Conservation (phyloP, 2,113 vertebrate genomes). For the Mobula hypostoma region DNA sequence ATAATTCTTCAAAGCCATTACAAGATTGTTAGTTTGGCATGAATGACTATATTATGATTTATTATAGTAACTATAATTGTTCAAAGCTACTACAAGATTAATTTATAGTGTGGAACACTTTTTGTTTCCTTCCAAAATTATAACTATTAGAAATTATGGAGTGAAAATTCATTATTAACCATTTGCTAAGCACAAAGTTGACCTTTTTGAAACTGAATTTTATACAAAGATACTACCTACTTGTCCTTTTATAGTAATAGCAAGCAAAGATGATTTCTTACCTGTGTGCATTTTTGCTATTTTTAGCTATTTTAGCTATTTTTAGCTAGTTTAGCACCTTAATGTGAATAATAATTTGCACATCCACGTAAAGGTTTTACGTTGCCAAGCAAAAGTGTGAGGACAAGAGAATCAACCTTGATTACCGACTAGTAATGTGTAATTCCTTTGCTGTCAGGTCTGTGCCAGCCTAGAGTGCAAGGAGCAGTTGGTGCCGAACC, state of each 20-base stretch:
- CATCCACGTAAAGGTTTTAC: neutral
- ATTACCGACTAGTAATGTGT: neutral
- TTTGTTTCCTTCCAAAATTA: neutral
- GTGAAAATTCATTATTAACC: too few species aligned
- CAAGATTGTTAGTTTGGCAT: too few species aligned
- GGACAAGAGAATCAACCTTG: neutral
- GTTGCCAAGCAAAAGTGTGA: too few species aligned
- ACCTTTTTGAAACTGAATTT: too few species aligned
- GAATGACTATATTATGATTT: neutral
- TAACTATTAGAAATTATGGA: neutral
- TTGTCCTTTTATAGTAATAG: too few species aligned
- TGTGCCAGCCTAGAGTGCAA: slow-evolving; percentile 78
- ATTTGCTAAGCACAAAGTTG: too few species aligned
- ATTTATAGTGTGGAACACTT: neutral
- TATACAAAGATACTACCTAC: too few species aligned
- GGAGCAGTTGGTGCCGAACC: slow-evolving; percentile 85
- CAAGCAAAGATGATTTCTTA: too few species aligned
- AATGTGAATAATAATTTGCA: neutral
- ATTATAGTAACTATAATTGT: neutral
- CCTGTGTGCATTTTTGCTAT: neutral
- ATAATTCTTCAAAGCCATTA: too few species aligned
- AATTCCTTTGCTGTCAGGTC: slow-evolving; percentile 57
- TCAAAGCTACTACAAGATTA: neutral
- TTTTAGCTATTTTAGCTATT: too few species aligned
- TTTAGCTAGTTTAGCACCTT: neutral